Percentiles rank a stretch among this genome's conserved stretches.
Evolutionary conservation across 2,888 invertebrate species (phyloP).

Genomic region (Synergus laeviventris): DNA sequence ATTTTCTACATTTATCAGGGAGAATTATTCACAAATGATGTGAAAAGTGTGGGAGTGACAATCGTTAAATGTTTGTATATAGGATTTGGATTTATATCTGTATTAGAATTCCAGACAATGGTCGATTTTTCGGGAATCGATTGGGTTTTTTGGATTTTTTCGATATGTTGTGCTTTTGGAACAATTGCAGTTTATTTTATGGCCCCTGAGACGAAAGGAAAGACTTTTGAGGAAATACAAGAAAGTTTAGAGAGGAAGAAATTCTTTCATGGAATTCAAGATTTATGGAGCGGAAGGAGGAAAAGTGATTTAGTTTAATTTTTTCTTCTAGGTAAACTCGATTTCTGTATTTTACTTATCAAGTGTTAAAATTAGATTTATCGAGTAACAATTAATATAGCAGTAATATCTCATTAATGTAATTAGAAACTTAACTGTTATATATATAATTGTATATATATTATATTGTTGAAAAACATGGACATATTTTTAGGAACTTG

Average conservation of each 20-base stretch:
- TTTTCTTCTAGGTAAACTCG: no score
- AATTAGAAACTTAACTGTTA: no score
- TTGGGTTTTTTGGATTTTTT: slow-evolving; percentile 9
- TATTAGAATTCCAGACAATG: not conserved
- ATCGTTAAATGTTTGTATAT: not conserved
- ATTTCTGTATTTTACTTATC: no score
- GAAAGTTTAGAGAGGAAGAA: not conserved
- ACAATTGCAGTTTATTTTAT: slow-evolving; percentile 6
- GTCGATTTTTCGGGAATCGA: not conserved
- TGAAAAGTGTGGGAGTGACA: slow-evolving; percentile 11
- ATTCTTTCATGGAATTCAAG: not conserved
- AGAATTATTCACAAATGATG: slow-evolving; percentile 10
- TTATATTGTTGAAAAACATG: no score
- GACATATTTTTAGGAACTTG: no score
- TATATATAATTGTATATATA: no score
- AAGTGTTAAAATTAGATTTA: no score
- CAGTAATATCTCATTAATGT: no score
- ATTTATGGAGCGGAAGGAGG: not conserved
- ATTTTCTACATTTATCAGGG: slow-evolving; percentile 31
- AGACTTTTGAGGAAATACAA: not conserved
- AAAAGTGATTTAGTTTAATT: not conserved
- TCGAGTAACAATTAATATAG: no score
- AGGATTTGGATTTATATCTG: not conserved
- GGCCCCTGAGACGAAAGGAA: slow-evolving; percentile 7
- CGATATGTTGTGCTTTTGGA: not conserved